A percentile compares a stretch with the other conserved stretches of the same genome.
Conservation (phyloP, 2,113 vertebrate species). For the Diadophis punctatus region DNA sequence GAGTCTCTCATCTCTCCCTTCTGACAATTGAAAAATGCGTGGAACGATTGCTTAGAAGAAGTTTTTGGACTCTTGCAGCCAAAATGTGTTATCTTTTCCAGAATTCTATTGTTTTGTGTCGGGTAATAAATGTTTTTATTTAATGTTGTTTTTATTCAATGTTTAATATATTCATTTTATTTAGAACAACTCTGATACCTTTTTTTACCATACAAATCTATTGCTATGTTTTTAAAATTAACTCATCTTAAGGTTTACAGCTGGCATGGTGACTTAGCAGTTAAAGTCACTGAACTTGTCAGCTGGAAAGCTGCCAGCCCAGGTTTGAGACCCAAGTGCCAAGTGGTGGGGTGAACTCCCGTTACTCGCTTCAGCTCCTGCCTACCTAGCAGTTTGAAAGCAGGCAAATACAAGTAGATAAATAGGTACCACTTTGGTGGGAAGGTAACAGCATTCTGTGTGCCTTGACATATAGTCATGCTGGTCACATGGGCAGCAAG, state of each 20-base stretch:
- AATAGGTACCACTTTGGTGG: background rate
- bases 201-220: background rate
- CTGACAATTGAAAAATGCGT: conserved; percentile 85
- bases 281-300: background rate
- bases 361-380: background rate
- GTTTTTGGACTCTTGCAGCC: conserved; percentile 82
- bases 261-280: background rate
- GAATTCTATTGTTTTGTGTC: conserved; percentile 75
- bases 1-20: conserved; percentile 84
- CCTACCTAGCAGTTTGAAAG: background rate
- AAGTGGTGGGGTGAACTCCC: background rate
- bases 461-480: too few relatives aligned
- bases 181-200: background rate
- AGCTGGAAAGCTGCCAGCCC: background rate
- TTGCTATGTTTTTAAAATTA: background rate
- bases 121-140: conserved; percentile 69
- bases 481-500: too few relatives aligned
- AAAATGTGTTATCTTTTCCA: conserved; percentile 87
- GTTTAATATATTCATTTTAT: background rate
- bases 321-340: background rate
- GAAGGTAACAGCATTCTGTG: background rate
- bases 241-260: background rate
- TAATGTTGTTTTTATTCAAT: background rate
- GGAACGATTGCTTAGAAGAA: conserved; percentile 86
- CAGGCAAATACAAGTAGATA: background rate